These are phyloP conservation scores for Trichogramma evanescens DNA, from an alignment of 2,888 invertebrate genomes.

Conservation along the genomic window DNA sequence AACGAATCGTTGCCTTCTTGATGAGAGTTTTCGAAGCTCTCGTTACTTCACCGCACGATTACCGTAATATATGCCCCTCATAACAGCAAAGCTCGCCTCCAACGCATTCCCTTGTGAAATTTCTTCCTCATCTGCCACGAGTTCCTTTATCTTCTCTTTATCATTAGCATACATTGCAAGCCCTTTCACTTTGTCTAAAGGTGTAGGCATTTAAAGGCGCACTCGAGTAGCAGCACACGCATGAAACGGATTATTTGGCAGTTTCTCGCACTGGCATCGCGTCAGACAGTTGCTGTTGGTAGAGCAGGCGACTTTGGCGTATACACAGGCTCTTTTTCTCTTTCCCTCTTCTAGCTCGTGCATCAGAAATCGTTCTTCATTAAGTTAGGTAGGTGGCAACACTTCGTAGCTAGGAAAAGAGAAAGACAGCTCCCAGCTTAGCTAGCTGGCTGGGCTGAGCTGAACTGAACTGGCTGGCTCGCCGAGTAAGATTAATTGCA, in stretches of 20 bases:
- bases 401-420: slow-evolving; percentile 35
- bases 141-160: slow-evolving; percentile 19
- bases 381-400: slow-evolving; percentile 39
- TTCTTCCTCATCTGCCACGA: slow-evolving; percentile 23
- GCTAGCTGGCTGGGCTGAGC: slow-evolving; percentile 2
- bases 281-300: not conserved
- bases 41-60: no score
- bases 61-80: slow-evolving; percentile 7
- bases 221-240: slow-evolving; percentile 13
- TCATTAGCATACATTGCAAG: not conserved
- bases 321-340: no score
- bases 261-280: not conserved
- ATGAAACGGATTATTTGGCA: slow-evolving; percentile 13
- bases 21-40: no score
- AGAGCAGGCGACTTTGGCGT: no score
- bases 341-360: slow-evolving; percentile 25
- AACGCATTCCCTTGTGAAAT: slow-evolving; percentile 21
- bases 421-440: not conserved
- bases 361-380: slow-evolving; percentile 46
- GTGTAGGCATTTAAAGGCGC: not conserved
- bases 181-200: no score
- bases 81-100: slow-evolving; percentile 22
- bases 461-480: slow-evolving; percentile 28
- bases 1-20: no score
- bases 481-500: slow-evolving; percentile 46